These are phyloP conservation scores for Pelecanoides urinatrix DNA, from an alignment of 2,113 vertebrate species.

Conservation along the genomic window DNA sequence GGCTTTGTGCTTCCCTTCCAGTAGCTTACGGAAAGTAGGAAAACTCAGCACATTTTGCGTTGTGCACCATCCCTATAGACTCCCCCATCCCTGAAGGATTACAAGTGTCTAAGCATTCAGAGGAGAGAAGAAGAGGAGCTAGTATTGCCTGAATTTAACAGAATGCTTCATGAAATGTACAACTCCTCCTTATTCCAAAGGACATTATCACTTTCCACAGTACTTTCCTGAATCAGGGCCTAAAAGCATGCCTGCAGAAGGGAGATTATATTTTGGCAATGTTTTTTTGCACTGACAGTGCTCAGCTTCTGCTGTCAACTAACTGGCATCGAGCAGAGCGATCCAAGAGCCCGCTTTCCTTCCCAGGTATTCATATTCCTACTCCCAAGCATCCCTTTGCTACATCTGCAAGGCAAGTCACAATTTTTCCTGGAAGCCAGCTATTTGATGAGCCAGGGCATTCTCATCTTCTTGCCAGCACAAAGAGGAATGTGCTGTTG, in stretches of 20 bases:
- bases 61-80: neutral
- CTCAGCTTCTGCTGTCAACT: slow-evolving; percentile 20
- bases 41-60: neutral
- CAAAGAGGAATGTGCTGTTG: neutral
- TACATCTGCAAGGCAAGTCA: neutral
- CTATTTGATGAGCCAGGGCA: neutral
- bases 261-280: neutral
- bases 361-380: neutral
- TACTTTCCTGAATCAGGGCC: neutral
- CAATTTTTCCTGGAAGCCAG: neutral
- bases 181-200: neutral
- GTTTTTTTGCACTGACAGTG: neutral
- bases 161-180: neutral
- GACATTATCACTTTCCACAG: slow-evolving; percentile 12
- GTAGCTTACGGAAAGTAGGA: neutral
- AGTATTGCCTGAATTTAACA: neutral
- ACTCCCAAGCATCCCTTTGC: neutral
- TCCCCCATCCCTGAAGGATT: neutral
- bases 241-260: neutral
- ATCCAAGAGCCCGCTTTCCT: neutral
- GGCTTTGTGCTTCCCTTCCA: neutral
- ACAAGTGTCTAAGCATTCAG: neutral
- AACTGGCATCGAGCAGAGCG: neutral
- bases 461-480: neutral
- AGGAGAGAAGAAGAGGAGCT: neutral